Base-by-base conservation (phyloP, 2,113 vertebrate species). In the Junco hyemalis region DNA sequence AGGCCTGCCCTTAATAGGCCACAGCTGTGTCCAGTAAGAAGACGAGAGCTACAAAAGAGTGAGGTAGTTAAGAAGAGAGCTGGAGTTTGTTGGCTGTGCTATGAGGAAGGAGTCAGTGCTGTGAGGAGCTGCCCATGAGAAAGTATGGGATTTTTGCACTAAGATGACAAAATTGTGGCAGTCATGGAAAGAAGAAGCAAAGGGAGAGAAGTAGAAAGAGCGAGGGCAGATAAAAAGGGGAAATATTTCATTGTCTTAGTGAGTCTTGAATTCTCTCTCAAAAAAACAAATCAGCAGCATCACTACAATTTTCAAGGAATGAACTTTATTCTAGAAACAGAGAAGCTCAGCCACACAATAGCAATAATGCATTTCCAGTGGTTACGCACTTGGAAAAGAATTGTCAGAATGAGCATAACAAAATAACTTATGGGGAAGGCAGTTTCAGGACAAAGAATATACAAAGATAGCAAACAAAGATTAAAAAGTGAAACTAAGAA, bases 221-320 rank as follows among this genome's bases (percentile, higher is more conserved):
- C 0, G 0, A 8, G 19, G 19, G 20, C 4, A 61, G 12, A 51
- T 38, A 56, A 56, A 23, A 38, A 90, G 5, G 3, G 12, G 25
- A 70, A 88, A 36, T 9, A 42, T 51, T 81, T 71, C 2, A 20
- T 66, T 80, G 33, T 84, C 13, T 57, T 54, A 56, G 5, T 68
- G 14, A 85, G 76, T 12, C 20, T 11, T 74, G 26, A 57, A 28
- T 69, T 50, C 31, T 68, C 61, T 65, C 15, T 48, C 24, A 8
- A 66, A 9, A 5, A 25, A 33, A 56, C 56, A 86, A 48, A 20
- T 14, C 38, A 40, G 16, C 26, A 91, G 24, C 20, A 9, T 56
- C n/a, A 59, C 12, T 76, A 45, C 26, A 44, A 38, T 78, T 90
- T 92, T 53, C 18, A 48, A 65, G 28, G 15, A 44, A 24, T 6